Evolutionary conservation across 2,113 vertebrate genomes (phyloP).

Genomic region (Myrmecophaga tridactyla): DNA sequence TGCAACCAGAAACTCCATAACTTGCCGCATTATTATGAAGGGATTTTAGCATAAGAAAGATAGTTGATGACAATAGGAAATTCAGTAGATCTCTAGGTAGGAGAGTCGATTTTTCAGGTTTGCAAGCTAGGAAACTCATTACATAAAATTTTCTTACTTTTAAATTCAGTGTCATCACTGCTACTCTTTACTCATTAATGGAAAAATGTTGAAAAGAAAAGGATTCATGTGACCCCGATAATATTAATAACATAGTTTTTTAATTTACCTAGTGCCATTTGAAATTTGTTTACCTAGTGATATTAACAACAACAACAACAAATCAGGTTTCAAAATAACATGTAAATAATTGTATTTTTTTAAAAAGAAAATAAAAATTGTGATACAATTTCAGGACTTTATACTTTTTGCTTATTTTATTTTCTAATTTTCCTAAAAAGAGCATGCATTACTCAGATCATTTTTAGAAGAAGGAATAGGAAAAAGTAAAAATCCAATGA

Average conservation of each 20-base stretch:
- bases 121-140: slow-evolving; percentile 25
- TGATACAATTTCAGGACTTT: background rate
- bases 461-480: background rate
- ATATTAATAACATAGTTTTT: background rate
- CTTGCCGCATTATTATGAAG: background rate
- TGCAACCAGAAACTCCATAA: background rate
- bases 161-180: background rate
- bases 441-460: background rate
- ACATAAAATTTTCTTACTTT: background rate
- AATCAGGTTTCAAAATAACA: background rate
- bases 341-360: background rate
- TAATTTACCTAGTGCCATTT: background rate
- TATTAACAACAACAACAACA: slow-evolving; percentile 9
- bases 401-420: background rate
- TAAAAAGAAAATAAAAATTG: background rate
- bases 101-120: background rate
- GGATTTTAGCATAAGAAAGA: background rate
- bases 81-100: background rate
- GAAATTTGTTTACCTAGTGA: background rate
- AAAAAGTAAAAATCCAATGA: background rate
- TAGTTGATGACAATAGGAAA: background rate
- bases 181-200: background rate
- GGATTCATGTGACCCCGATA: background rate
- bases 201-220: background rate
- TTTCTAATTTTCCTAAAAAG: background rate